Percentiles rank a stretch among this genome's conserved stretches.
Conservation (phyloP, 2,113 vertebrate genomes). For the Micronisus gabar region DNA sequence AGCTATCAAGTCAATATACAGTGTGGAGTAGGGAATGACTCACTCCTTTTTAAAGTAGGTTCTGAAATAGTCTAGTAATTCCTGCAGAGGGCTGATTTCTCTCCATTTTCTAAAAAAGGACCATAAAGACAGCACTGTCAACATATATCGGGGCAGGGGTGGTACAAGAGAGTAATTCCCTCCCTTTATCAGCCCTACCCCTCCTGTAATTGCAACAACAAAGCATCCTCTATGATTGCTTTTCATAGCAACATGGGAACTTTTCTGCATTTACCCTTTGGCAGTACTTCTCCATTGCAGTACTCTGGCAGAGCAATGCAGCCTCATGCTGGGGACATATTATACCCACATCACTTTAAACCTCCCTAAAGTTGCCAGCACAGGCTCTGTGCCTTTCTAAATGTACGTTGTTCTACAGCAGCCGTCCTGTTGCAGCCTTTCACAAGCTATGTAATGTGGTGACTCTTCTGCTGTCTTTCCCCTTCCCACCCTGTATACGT, state of each 20-base stretch:
- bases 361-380: background rate
- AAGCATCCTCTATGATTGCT: background rate
- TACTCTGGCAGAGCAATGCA: background rate
- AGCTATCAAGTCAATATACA: background rate
- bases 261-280: background rate
- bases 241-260: background rate
- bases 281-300: background rate
- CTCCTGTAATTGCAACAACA: background rate
- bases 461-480: background rate
- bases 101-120: background rate
- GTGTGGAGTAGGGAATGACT: background rate
- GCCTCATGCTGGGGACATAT: background rate
- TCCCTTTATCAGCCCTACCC: background rate
- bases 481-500: background rate
- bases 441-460: background rate
- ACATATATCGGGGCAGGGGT: background rate
- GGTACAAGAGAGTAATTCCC: background rate
- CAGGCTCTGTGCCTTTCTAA: background rate
- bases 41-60: background rate
- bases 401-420: conserved; percentile 19
- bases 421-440: background rate
- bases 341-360: conserved; percentile 8
- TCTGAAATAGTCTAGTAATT: background rate
- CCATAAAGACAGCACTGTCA: background rate
- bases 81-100: background rate